Conservation (phyloP, 2,113 vertebrate species). For the Lates calcarifer region DNA sequence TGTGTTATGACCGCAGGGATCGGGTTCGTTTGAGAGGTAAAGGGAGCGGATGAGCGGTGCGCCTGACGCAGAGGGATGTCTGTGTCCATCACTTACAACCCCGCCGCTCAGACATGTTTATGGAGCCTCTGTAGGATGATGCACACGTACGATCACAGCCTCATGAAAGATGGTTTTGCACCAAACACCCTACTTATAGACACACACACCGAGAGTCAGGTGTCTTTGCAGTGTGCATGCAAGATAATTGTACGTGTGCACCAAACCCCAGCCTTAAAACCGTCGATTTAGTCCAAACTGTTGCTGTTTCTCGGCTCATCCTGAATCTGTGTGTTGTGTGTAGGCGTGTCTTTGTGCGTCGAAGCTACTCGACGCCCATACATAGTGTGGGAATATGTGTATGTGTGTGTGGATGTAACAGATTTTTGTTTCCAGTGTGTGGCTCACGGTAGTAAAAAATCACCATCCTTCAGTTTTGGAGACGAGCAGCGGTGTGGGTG, state of each 20-base stretch:
- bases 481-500: background rate
- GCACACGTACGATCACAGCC: background rate
- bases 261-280: background rate
- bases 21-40: background rate
- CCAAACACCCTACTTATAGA: background rate
- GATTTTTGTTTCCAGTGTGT: conserved; percentile 42
- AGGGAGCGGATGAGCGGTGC: conserved; percentile 29
- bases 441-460: conserved; percentile 44
- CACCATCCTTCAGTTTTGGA: conserved; percentile 6
- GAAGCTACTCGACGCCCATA: conserved; percentile 12
- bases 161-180: background rate
- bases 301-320: conserved; percentile 30
- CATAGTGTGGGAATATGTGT: too few species aligned
- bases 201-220: too few species aligned
- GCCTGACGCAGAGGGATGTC: conserved; percentile 49
- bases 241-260: background rate
- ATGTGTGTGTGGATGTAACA: too few species aligned
- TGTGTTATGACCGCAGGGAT: background rate
- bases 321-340: conserved; percentile 20
- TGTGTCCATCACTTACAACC: conserved; percentile 22
- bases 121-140: background rate
- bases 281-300: conserved; percentile 26
- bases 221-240: background rate
- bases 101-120: background rate
- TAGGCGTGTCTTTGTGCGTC: conserved; percentile 51